Evolutionary conservation across 1,140 invertebrate genomes (phyloP).

Genomic region (Trypoxylus dichotomus): DNA sequence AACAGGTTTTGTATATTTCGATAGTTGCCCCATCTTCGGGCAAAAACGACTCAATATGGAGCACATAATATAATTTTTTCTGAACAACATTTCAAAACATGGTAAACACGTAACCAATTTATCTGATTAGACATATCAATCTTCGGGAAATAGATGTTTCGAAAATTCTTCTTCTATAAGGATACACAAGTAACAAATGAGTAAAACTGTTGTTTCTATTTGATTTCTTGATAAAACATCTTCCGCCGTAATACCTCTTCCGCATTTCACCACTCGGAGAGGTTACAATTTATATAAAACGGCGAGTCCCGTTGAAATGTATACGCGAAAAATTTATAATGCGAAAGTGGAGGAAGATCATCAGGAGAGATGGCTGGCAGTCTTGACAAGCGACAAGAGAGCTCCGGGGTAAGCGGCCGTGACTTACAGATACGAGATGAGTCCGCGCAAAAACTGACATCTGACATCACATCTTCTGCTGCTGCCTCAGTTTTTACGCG

Average conservation of each 20-base stretch:
- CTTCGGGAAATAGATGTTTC: no score
- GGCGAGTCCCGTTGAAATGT: background rate
- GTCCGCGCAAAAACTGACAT: conserved; percentile 38
- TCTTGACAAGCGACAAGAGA: conserved; percentile 38
- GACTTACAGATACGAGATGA: conserved; percentile 36
- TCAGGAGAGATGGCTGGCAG: conserved; percentile 32
- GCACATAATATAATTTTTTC: no score
- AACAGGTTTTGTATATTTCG: no score
- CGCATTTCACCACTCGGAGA: background rate
- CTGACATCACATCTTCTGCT: conserved; percentile 36
- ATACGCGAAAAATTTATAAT: conserved; percentile 27
- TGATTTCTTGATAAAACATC: background rate
- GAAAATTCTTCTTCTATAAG: no score
- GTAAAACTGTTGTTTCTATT: no score
- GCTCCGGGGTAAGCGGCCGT: conserved; percentile 37
- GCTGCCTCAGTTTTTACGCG: conserved; percentile 29
- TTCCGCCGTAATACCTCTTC: background rate
- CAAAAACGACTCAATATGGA: no score
- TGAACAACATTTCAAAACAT: no score
- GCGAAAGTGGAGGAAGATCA: conserved; percentile 30
- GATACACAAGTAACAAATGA: no score
- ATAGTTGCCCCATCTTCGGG: no score
- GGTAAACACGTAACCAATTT: no score
- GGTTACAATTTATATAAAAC: conserved; percentile 7
- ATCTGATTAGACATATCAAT: no score